A percentile compares a stretch with the other conserved stretches of the same genome.
Evolutionary conservation across 2,888 invertebrate species (phyloP).

Genomic region (Torymus auratus): DNA sequence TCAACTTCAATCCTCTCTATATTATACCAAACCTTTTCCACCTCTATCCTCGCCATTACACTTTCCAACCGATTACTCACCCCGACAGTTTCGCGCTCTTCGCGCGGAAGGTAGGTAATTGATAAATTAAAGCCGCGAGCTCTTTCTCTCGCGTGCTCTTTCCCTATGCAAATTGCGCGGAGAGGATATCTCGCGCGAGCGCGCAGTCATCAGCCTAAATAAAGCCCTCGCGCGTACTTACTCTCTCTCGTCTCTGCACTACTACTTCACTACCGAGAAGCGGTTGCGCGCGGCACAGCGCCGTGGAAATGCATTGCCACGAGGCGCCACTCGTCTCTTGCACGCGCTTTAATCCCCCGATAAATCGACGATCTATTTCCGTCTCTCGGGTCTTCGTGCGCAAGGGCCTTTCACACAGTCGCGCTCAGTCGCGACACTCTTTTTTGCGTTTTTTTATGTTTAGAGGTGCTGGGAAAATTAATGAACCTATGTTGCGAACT

Average conservation of each 20-base stretch:
- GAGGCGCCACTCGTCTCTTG: background rate
- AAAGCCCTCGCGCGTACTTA: slow-evolving; percentile 4
- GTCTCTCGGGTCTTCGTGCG: too few relatives aligned
- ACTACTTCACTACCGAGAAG: background rate
- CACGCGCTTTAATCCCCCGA: slow-evolving; percentile 4
- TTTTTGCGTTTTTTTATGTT: too few relatives aligned
- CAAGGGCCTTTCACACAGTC: too few relatives aligned
- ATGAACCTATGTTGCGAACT: too few relatives aligned
- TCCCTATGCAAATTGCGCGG: too few relatives aligned
- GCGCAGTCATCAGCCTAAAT: slow-evolving; percentile 43
- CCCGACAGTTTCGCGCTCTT: background rate
- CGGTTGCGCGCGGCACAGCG: background rate
- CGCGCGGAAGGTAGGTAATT: slow-evolving; percentile 32
- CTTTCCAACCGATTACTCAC: slow-evolving; percentile 36
- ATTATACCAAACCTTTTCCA: too few relatives aligned
- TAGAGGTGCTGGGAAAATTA: too few relatives aligned
- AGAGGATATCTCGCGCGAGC: background rate
- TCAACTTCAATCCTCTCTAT: too few relatives aligned
- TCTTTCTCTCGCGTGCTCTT: background rate
- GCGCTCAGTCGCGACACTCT: too few relatives aligned
- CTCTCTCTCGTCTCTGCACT: background rate
- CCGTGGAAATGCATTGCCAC: background rate
- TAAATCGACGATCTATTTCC: slow-evolving; percentile 13
- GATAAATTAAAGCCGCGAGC: slow-evolving; percentile 30
- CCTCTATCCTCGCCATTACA: background rate